Conservation (phyloP, 2,797 vertebrate genomes). For the Alexandromys oeconomus region DNA sequence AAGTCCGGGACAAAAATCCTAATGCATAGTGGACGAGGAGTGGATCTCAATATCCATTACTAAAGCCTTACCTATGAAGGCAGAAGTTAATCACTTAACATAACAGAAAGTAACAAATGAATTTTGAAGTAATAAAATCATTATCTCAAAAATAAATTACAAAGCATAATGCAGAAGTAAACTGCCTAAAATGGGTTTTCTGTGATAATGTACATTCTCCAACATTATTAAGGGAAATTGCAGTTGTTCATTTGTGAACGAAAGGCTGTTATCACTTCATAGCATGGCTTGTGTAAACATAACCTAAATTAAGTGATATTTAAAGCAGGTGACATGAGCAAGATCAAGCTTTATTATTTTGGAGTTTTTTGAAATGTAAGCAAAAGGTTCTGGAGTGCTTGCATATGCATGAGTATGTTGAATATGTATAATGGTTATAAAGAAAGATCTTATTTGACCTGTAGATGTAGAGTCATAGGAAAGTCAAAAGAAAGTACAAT, state of each 20-base stretch:
- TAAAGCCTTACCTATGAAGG: neutral
- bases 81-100: constrained; percentile 5
- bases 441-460: constrained; percentile 57
- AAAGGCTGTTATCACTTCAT: constrained; percentile 5
- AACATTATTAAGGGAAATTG: neutral
- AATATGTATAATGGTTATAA: constrained; percentile 71
- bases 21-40: neutral
- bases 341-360: constrained; percentile 64
- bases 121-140: constrained; percentile 32
- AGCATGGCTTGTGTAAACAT: constrained; percentile 37
- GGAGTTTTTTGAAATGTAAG: constrained; percentile 53
- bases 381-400: constrained; percentile 63
- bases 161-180: neutral
- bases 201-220: constrained; percentile 14
- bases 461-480: constrained; percentile 55
- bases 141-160: constrained; percentile 23
- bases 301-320: constrained; percentile 49
- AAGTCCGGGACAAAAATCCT: neutral
- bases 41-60: neutral
- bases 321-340: constrained; percentile 67
- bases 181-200: neutral
- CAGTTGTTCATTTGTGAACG: constrained; percentile 29
- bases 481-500: constrained; percentile 71
- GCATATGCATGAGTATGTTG: constrained; percentile 77
- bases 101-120: neutral